A percentile compares a stretch with the other conserved stretches of the same genome.
phyloP scores from a whole-genome alignment of 2,797 vertebrate species.

The Parauchenoglanis ngamensis region DNA sequence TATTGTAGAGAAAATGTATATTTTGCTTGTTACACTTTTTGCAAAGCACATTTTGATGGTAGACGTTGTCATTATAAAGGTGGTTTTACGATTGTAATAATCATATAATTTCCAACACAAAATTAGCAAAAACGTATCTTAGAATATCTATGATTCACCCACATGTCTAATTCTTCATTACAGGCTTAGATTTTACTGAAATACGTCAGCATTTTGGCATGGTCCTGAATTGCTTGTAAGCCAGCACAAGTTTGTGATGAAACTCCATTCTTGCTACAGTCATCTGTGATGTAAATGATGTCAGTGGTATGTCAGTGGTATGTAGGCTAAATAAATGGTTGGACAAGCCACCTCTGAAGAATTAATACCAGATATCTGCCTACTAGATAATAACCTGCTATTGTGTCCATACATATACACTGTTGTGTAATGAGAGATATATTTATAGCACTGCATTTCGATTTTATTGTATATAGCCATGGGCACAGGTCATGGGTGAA shows the following conservation, averaged over 20 bases:
- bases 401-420: slow-evolving; percentile 58
- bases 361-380: background rate
- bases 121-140: background rate
- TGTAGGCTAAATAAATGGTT: background rate
- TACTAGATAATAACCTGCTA: background rate
- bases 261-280: background rate
- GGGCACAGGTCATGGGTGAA: background rate
- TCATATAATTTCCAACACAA: background rate
- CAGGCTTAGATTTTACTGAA: background rate
- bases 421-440: background rate
- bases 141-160: background rate
- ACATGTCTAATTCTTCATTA: background rate
- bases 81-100: background rate
- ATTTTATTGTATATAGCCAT: background rate
- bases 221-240: background rate
- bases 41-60: background rate
- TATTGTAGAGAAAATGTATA: background rate
- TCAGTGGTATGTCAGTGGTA: background rate
- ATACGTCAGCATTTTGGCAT: too few species aligned
- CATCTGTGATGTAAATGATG: background rate
- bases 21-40: background rate
- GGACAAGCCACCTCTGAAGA: background rate
- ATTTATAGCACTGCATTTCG: background rate
- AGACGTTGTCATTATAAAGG: background rate
- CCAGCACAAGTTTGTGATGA: background rate